Evolutionary conservation across 2,797 vertebrate species (phyloP).

Genomic region (Melanotaenia pygmaea): DNA sequence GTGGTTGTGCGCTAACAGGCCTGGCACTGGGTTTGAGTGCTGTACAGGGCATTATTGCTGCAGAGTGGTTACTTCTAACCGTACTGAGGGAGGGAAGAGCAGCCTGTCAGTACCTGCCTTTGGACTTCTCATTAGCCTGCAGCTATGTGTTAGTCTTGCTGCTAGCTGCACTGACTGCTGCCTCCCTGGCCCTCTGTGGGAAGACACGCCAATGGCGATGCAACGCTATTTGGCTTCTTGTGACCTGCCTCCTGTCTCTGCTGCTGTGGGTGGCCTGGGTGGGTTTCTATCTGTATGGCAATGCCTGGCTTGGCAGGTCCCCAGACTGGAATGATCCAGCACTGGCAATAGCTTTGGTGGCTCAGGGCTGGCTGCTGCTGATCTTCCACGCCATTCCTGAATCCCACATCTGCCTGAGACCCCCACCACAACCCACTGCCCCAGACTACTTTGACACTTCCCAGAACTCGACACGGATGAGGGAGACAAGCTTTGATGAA

Average conservation of each 20-base stretch:
- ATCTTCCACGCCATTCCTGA: constrained; percentile 94
- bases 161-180: constrained; percentile 83
- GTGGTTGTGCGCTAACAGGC: constrained; percentile 89
- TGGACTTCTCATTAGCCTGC: constrained; percentile 93
- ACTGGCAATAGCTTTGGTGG: constrained; percentile 91
- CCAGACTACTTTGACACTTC: constrained; percentile 98
- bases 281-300: constrained; percentile 95
- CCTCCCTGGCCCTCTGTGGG: constrained; percentile 90
- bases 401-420: constrained; percentile 89
- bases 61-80: constrained; percentile 95
- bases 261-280: constrained; percentile 96
- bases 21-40: constrained; percentile 88
- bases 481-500: constrained; percentile 95
- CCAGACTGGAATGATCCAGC: constrained; percentile 92
- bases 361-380: constrained; percentile 94
- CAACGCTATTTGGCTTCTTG: constrained; percentile 88
- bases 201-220: constrained; percentile 93
- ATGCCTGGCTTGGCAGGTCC: constrained; percentile 82
- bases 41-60: constrained; percentile 95
- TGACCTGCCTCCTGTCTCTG: constrained; percentile 88
- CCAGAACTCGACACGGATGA: constrained; percentile 91
- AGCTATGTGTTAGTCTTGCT: constrained; percentile 92
- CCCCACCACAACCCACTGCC: constrained; percentile 90
- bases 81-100: constrained; percentile 88
- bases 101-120: constrained; percentile 91